Base-by-base conservation (phyloP, 2,113 vertebrate genomes). In the Ctenomys sociabilis region DNA sequence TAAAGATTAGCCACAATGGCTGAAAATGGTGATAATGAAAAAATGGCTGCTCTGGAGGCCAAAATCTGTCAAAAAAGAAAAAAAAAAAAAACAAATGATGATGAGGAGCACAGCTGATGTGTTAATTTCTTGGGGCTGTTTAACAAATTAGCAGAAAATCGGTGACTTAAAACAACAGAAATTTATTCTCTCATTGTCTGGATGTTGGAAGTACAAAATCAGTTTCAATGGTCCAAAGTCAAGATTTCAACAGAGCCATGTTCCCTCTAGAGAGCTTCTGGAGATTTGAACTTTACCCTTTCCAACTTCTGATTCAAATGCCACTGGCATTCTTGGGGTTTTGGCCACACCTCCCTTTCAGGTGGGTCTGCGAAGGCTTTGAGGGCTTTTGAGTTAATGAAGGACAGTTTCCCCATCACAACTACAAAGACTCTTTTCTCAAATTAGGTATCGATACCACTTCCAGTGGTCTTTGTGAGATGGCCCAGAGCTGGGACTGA, bases 301-400 rank as follows among this genome's bases (percentile, higher is more conserved):
- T 32, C 13, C 4, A 1, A 45, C 63, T 26, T 4, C 64, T 63
- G 88, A 37, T 52, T 37, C n/a, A 21, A 78, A 78, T 37, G 40
- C 72, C 1, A 2, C 24, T 1, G 3, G 59, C 1, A 1, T 1
- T 73, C 54, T 11, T 61, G 28, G 64, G 68, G 9, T 4, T 22
- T 6, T 37, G 52, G 66, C 37, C 59, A 2, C 0, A 0, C n/a
- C 19, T 35, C 28, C 37, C 3, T 66, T 37, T 57, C 59, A 70
- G 13, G 37, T 13, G 40, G 40, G 24, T 9, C 26, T 78, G 30
- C 8, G 30, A 90, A 77, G 80, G 35, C 22, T 49, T 77, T 84
- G 68, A 52, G 32, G 32, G 19, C 30, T 84, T 40, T 30, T 11
- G 4, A 32, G 28, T 52, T 52, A 37, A 61, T 37, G 19, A 6